Conservation (phyloP, 2,113 vertebrate genomes). For the Anthoscopus minutus region DNA sequence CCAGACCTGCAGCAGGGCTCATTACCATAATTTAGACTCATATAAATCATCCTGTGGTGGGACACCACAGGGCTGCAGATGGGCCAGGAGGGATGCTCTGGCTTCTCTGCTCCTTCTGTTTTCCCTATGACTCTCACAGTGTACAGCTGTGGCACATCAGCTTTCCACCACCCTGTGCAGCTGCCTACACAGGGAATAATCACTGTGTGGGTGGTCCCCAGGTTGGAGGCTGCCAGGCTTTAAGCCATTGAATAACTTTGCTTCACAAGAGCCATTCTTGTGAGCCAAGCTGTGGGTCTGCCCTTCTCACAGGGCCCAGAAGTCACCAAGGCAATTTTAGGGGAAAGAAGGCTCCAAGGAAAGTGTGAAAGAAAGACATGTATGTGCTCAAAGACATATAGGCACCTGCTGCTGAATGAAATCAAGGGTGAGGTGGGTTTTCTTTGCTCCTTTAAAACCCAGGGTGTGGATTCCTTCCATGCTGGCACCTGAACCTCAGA, state of each 20-base stretch:
- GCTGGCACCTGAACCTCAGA: not conserved
- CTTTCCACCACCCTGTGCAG: not conserved
- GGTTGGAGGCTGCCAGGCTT: not conserved
- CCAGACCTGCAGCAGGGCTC: not conserved
- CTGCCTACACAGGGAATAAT: not conserved
- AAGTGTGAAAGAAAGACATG: not conserved
- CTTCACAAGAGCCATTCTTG: not conserved
- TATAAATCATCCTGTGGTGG: not conserved
- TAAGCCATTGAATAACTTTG: not conserved
- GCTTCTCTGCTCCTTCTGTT: not conserved
- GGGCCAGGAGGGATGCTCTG: not conserved
- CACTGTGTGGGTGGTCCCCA: accelerated
- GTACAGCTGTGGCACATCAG: not conserved
- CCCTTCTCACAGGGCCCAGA: not conserved
- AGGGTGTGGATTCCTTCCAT: not conserved
- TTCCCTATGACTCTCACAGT: not conserved
- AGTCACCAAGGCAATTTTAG: not conserved
- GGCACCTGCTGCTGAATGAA: not conserved
- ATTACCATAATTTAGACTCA: accelerated
- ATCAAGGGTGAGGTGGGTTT: not conserved
- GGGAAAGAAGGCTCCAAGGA: not conserved
- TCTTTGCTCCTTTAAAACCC: not conserved
- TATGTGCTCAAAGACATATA: not conserved
- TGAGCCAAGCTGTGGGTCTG: not conserved
- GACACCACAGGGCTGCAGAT: not conserved